These are phyloP conservation scores for Nycteola revayana DNA, from an alignment of 2,888 invertebrate genomes.

Conservation along the genomic window DNA sequence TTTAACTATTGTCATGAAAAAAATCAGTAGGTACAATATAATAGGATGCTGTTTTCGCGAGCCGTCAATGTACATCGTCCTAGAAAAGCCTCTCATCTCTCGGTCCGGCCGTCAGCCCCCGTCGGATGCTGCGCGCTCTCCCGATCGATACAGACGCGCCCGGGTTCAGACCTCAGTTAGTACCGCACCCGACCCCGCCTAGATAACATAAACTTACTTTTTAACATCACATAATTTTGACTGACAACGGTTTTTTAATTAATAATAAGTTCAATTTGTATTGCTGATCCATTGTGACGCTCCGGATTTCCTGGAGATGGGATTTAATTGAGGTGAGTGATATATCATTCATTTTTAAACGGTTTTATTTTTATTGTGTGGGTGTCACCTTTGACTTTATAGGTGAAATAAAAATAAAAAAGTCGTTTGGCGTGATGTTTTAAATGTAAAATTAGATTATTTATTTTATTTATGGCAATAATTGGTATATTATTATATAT, in stretches of 20 bases:
- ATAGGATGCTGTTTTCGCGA: constrained; percentile 1
- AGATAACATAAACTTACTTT: constrained; percentile 23
- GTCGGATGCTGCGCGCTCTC: constrained; percentile 65
- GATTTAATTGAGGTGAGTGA: constrained; percentile 58
- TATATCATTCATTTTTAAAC: too few species aligned
- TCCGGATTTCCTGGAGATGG: constrained; percentile 58
- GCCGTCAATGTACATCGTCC: constrained; percentile 38
- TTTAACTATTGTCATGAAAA: too few species aligned
- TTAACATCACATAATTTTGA: constrained; percentile 21
- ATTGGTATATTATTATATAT: too few species aligned
- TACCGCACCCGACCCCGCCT: constrained; percentile 45
- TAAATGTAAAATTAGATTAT: too few species aligned
- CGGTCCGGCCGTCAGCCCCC: constrained; percentile 26
- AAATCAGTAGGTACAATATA: too few species aligned
- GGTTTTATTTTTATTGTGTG: too few species aligned
- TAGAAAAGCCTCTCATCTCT: constrained; percentile 10
- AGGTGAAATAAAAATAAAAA: too few species aligned
- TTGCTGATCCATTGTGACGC: constrained; percentile 24
- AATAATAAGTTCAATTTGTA: constrained; percentile 22
- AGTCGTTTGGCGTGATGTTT: too few species aligned
- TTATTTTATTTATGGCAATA: too few species aligned
- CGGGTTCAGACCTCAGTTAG: constrained; percentile 38
- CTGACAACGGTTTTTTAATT: constrained; percentile 19
- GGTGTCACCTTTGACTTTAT: too few species aligned
- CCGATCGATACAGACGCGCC: constrained; percentile 58